Evolutionary conservation across 2,888 invertebrate species (phyloP).

Genomic region (Ctenicera cuprea): DNA sequence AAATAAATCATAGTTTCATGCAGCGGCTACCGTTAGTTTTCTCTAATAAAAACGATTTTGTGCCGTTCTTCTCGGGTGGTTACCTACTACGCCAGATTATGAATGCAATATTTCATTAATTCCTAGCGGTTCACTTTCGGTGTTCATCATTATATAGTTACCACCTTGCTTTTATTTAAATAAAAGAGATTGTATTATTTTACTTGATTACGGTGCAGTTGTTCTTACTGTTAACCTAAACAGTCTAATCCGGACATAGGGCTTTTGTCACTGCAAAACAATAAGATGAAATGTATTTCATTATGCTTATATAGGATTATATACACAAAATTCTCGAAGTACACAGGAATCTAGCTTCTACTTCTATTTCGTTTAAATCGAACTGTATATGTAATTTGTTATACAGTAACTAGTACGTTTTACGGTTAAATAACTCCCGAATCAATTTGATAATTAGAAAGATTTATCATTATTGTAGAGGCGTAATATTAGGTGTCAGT

Average conservation of each 20-base stretch:
- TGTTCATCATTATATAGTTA: neutral
- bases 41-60: neutral
- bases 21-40: neutral
- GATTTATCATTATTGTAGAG: no score
- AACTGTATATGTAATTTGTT: neutral
- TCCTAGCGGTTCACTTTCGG: conserved; percentile 14
- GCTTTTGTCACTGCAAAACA: neutral
- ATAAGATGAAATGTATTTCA: no score
- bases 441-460: neutral
- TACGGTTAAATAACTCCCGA: neutral
- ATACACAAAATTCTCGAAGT: neutral
- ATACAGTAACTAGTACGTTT: neutral
- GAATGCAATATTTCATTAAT: conserved; percentile 7
- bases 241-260: neutral
- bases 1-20: neutral
- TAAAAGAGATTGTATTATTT: neutral
- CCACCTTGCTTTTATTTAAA: neutral
- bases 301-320: neutral
- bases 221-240: no score
- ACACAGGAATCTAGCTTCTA: neutral
- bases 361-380: neutral
- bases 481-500: no score
- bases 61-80: conserved; percentile 1
- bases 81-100: conserved; percentile 1
- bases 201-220: no score